Conservation (phyloP, 1,140 invertebrate genomes). For the Colletes latitarsis region DNA sequence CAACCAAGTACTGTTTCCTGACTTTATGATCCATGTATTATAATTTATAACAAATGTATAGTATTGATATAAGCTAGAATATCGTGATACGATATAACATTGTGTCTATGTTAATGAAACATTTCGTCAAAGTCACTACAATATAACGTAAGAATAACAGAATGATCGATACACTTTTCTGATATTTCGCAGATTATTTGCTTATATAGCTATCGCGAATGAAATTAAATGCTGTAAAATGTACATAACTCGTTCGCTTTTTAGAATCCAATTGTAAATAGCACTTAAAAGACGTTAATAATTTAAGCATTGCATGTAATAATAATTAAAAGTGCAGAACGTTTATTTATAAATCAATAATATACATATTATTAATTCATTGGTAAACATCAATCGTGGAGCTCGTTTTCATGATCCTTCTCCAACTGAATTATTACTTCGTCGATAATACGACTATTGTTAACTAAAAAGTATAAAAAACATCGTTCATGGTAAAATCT, state of each 20-base stretch:
- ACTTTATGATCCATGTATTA: not conserved
- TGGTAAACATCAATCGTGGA: constrained; percentile 40
- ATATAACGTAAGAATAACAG: not conserved
- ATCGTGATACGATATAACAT: too few relatives aligned
- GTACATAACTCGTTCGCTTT: constrained; percentile 13
- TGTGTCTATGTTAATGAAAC: not conserved
- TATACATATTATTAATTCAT: not conserved
- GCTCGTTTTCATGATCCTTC: constrained; percentile 28
- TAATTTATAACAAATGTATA: constrained; percentile 24
- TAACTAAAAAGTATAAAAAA: constrained; percentile 48
- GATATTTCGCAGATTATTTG: not conserved
- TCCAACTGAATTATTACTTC: constrained; percentile 45
- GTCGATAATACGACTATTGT: constrained; percentile 26
- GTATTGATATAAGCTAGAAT: not conserved
- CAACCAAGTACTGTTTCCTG: constrained; percentile 8
- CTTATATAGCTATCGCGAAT: not conserved
- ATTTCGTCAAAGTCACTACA: constrained; percentile 9
- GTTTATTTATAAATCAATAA: constrained; percentile 50
- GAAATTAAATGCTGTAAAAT: constrained; percentile 9
- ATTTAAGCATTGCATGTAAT: constrained; percentile 31
- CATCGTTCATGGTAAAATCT: not conserved
- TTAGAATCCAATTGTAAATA: constrained; percentile 51
- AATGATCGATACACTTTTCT: not conserved
- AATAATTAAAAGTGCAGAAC: not conserved
- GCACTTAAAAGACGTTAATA: constrained; percentile 6